Evolutionary conservation across 2,113 vertebrate genomes (phyloP).

Genomic region (Vimba vimba): DNA sequence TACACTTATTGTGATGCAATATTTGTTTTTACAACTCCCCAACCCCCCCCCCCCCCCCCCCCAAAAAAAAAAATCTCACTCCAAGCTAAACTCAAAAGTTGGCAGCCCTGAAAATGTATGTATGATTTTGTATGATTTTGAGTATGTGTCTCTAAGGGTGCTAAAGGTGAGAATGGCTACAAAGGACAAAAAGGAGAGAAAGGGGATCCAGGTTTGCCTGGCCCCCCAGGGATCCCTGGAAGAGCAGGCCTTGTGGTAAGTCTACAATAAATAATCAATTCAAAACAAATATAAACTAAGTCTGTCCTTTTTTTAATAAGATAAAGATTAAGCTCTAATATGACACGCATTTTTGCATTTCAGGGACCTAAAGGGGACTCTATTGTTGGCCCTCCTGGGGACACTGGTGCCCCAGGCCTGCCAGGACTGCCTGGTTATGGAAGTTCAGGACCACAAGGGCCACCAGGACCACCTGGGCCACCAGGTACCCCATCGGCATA

Average conservation of each 20-base stretch:
- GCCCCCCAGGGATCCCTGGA: conserved; percentile 83
- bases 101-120: too few relatives aligned
- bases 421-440: conserved; percentile 86
- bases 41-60: too few relatives aligned
- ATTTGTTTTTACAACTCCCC: too few relatives aligned
- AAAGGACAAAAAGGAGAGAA: conserved; percentile 83
- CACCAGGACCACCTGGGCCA: conserved; percentile 81
- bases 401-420: conserved; percentile 81
- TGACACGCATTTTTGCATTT: background rate
- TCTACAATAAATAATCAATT: conserved; percentile 19
- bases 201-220: conserved; percentile 74
- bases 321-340: background rate
- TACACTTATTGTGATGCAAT: too few relatives aligned
- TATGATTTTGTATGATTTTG: background rate
- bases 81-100: too few relatives aligned
- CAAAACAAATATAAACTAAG: background rate
- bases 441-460: conserved; percentile 82
- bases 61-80: too few relatives aligned
- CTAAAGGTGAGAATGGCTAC: conserved; percentile 76
- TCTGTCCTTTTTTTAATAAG: background rate
- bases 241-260: conserved; percentile 84
- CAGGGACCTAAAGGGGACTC: conserved; percentile 92
- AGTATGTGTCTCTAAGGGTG: conserved; percentile 71
- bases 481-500: conserved; percentile 78
- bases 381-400: conserved; percentile 83